phyloP scores from a whole-genome alignment of 2,888 invertebrate genomes.

The Tenthredo notha region DNA sequence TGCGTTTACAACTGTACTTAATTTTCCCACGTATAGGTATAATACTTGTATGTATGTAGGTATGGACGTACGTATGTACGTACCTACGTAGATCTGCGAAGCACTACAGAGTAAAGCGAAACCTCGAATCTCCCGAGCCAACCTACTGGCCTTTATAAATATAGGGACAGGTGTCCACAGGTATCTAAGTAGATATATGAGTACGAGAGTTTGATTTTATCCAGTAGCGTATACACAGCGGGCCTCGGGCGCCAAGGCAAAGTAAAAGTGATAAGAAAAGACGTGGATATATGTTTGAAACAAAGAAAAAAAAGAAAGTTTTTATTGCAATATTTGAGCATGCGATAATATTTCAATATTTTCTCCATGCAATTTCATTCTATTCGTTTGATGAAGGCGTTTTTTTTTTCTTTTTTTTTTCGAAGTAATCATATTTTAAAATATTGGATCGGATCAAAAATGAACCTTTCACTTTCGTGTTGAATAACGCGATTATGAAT shows the following conservation, averaged over 20 bases:
- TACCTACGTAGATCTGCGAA: slow-evolving; percentile 30
- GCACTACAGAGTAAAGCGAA: slow-evolving; percentile 33
- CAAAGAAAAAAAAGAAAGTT: too few relatives aligned
- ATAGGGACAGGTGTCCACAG: slow-evolving; percentile 17
- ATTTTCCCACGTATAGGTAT: slow-evolving; percentile 19
- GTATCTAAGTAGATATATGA: background rate
- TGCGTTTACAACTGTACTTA: slow-evolving; percentile 28
- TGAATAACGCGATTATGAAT: background rate
- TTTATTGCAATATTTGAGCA: background rate
- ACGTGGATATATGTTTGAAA: too few relatives aligned
- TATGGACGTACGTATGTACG: background rate
- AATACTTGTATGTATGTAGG: background rate
- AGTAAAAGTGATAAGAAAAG: background rate
- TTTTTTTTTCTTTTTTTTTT: background rate
- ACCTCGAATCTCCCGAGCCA: slow-evolving; percentile 38
- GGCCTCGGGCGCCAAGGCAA: background rate
- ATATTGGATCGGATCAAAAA: background rate
- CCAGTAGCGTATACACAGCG: background rate
- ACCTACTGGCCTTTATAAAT: slow-evolving; percentile 47
- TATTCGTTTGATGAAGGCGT: background rate
- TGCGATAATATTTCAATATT: background rate
- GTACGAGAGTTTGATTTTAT: background rate
- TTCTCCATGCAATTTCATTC: background rate
- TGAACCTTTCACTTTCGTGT: background rate
- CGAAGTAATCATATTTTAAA: background rate